phyloP scores from a whole-genome alignment of 35 echinoderm and acorn worm species.

The Hemicentrotus pulcherrimus region DNA sequence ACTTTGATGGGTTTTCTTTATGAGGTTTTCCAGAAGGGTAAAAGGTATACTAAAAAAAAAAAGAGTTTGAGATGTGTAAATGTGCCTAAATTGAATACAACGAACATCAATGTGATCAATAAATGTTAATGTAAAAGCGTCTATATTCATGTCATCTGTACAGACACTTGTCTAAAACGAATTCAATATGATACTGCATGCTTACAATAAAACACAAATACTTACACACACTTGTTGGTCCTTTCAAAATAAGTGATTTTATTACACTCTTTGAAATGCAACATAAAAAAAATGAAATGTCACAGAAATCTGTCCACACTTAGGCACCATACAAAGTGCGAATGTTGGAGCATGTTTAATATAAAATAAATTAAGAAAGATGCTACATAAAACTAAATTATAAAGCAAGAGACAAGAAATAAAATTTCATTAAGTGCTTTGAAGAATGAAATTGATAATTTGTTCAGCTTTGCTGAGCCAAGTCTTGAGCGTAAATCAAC shows the following conservation, averaged over 20 bases:
- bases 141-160: too few relatives aligned
- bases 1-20: too few relatives aligned
- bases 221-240: neutral
- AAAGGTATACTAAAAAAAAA: too few relatives aligned
- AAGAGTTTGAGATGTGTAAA: too few relatives aligned
- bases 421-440: neutral
- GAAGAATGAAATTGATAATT: neutral
- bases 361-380: neutral
- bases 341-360: neutral
- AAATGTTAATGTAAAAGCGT: too few relatives aligned
- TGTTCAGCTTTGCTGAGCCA: neutral
- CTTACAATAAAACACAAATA: neutral
- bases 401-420: neutral
- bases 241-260: constrained; percentile 20
- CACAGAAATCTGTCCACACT: neutral
- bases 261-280: constrained; percentile 18
- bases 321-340: neutral
- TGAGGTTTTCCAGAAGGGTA: too few relatives aligned
- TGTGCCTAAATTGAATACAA: too few relatives aligned
- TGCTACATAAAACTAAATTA: neutral
- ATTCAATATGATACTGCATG: too few relatives aligned
- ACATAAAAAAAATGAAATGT: constrained; percentile 14
- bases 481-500: neutral
- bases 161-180: too few relatives aligned
- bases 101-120: too few relatives aligned